Conservation (phyloP, 2,888 invertebrate genomes). For the Pterostichus madidus region DNA sequence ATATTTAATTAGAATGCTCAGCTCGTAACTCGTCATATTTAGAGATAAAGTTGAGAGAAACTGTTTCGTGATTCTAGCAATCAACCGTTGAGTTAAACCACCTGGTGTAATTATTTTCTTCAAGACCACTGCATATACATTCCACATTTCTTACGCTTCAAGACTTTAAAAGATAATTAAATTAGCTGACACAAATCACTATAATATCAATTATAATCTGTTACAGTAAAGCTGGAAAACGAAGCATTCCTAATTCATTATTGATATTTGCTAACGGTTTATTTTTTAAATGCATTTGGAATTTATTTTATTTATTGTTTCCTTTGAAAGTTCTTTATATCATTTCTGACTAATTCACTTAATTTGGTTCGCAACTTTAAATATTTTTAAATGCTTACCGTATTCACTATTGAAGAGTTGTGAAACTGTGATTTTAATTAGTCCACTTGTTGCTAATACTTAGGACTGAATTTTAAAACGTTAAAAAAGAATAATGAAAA, state of each 20-base stretch:
- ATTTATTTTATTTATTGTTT: no score
- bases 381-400: no score
- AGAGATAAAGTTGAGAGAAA: slow-evolving; percentile 30
- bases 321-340: no score
- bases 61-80: slow-evolving; percentile 15
- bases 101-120: slow-evolving; percentile 30
- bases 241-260: no score
- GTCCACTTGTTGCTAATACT: no score
- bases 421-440: no score
- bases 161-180: not conserved
- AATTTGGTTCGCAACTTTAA: no score
- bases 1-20: slow-evolving; percentile 10
- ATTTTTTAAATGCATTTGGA: no score
- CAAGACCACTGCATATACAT: not conserved
- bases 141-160: slow-evolving; percentile 8
- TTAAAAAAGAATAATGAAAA: slow-evolving; percentile 19
- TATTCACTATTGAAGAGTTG: no score
- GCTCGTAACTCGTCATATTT: slow-evolving; percentile 15
- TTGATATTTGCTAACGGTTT: no score
- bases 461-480: not conserved
- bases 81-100: slow-evolving; percentile 9
- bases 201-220: not conserved
- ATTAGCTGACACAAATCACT: not conserved
- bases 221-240: no score
- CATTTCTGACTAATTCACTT: no score